Evolutionary conservation across 2,797 vertebrate genomes (phyloP), one percentile per base, ranked within the genome.

Genomic region (Oreonectes daqikongensis): DNA sequence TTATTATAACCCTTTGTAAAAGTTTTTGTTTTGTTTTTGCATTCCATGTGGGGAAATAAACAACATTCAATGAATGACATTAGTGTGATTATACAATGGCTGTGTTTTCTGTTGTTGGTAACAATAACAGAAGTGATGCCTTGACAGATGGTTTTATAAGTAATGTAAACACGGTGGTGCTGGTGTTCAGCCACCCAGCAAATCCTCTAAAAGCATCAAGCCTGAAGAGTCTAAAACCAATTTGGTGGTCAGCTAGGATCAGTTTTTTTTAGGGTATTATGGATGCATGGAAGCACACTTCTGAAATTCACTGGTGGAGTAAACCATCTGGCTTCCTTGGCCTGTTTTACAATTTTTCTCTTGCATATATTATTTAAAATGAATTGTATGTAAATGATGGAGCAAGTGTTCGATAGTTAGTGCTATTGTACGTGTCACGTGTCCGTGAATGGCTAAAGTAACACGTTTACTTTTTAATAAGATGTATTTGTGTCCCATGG

Each of bases 341-440:
- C 11, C 12, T 42, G 24, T 12, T 10, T 35, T 9, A 35, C 35
- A 9, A 35, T 48, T 48, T 50, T 50, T 48, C 22, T 48, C 2
- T 42, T 61, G 24, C 17, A 72, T 32, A 35, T 32, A 35, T 5
- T 30, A 48, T 48, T 50, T 15, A 24, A 26, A 42, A 72, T n/a
- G 30, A 52, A 63, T 12, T 72, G 42, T 72, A 63, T 50, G 57
- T 57, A 61, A 63, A 72, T 61, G 18, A 32, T 46, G 40, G 14
- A 72, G 18, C 44, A 7, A 42, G 22, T 57, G 52, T 42, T 42
- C 10, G 3, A 42, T 12, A 12, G 38, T 40, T 40, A 40, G 11
- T 14, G 12, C 35, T 8, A 35, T 35, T 35, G 7, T 8, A 35
- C 2, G 32, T 35, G 32, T 35, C 35, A 7, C 1, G 2, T 35